These are phyloP conservation scores for Torymus texanus DNA, from an alignment of 2,888 invertebrate genomes.

Conservation along the genomic window DNA sequence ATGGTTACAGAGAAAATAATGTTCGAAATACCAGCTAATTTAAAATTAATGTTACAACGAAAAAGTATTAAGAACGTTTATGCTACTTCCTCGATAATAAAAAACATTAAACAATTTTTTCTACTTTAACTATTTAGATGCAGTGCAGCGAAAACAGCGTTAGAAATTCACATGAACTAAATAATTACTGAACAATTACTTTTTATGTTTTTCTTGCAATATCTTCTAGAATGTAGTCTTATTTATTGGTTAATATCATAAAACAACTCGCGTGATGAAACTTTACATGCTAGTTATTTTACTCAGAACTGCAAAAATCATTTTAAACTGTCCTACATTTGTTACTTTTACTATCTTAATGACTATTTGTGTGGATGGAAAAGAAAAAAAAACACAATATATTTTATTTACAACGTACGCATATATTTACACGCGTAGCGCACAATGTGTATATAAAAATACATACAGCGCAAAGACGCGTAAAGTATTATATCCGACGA, in stretches of 20 bases:
- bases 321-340: slow-evolving; percentile 4
- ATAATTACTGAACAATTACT: too few species aligned
- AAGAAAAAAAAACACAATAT: slow-evolving; percentile 20
- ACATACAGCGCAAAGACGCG: slow-evolving; percentile 60
- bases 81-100: too few species aligned
- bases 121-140: too few species aligned
- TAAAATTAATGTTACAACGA: too few species aligned
- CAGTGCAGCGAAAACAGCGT: too few species aligned
- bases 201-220: slow-evolving; percentile 1
- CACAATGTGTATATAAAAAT: slow-evolving; percentile 54
- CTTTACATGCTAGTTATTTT: not conserved
- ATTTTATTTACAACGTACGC: slow-evolving; percentile 54
- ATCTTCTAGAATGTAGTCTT: not conserved
- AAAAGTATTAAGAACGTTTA: too few species aligned
- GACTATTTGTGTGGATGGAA: not conserved
- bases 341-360: not conserved
- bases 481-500: slow-evolving; percentile 61
- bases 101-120: too few species aligned
- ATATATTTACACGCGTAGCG: slow-evolving; percentile 54
- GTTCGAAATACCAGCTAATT: too few species aligned
- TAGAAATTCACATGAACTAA: too few species aligned
- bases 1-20: too few species aligned
- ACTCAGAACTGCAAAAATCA: not conserved
- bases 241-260: not conserved
- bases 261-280: not conserved